Base-by-base conservation (phyloP, 2,888 invertebrate genomes). In the Tanypteryx hageni region DNA sequence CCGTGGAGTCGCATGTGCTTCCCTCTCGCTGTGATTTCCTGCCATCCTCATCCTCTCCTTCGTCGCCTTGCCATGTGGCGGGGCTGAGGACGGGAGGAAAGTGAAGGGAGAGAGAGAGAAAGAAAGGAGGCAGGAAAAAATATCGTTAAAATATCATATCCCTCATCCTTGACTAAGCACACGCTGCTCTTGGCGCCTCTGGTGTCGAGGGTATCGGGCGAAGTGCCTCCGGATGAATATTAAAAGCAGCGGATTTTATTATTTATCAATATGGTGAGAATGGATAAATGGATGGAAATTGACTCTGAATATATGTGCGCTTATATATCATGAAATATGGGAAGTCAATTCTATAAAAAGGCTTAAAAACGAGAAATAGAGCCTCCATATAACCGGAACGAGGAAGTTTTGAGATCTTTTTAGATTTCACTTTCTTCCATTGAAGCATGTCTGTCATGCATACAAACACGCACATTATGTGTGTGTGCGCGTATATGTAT, bases 141-240 rank as follows among this genome's bases (percentile, higher is more conserved):
- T 22, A 76, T 76, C 76, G 76, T 76, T 76, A 76, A 76, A 76
- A 76, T 27, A 76, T 76, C 76, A 76, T 76, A 76, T 76, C 11
- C 22, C 76, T 27, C 76, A 76, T 76, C 76, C 27, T 76, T 76
- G 22, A 76, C 76, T 44, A 44, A 44, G 44, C 44, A 44, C 44
- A 44, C 44, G 44, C 44, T 44, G 44, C 44, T 76, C 27, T 27
- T 76, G 76, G 76, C 76, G 76, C 76, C 76, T 76, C 11, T 76
- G 22, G 22, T 22, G 76, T 76, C 22, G 76, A 13, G 22, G 22
- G 76, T 76, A 27, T 76, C 76, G 27, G 22, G 27, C 22, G 22
- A 76, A 76, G 27, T 76, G 76, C 27, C 76, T 76, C 76, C 5
- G 76, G 22, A 13, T 76, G 27, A 76, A 76, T 76, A 27, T n/a